A percentile compares a stretch with the other conserved stretches of the same genome.
These are phyloP conservation scores for Macrosiphum euphorbiae DNA, from an alignment of 2,888 invertebrate genomes.

Conservation along the genomic window DNA sequence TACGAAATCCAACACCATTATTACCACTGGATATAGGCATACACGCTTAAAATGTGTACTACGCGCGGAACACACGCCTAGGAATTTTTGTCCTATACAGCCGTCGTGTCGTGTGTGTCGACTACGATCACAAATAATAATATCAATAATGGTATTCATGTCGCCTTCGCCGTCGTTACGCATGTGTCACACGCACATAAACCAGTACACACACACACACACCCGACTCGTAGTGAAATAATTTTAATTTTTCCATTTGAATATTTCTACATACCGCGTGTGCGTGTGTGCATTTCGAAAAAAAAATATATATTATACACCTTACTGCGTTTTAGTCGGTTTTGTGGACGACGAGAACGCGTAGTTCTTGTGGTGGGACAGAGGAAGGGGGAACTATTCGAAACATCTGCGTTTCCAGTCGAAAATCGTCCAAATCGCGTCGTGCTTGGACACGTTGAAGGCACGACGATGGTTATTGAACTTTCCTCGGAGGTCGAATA, in stretches of 20 bases:
- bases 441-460: neutral
- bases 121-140: conserved; percentile 22
- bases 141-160: conserved; percentile 24
- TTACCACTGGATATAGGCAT: neutral
- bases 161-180: conserved; percentile 9
- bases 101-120: neutral
- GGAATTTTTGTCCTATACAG: neutral
- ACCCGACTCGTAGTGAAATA: neutral
- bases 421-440: neutral
- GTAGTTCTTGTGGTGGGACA: neutral
- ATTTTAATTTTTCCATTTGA: neutral
- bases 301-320: neutral
- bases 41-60: conserved; percentile 3
- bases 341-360: neutral
- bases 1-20: conserved; percentile 17
- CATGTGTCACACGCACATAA: neutral
- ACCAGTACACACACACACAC: neutral
- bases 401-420: neutral
- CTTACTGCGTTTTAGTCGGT: neutral
- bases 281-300: conserved; percentile 1
- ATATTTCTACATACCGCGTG: neutral
- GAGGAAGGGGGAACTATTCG: neutral
- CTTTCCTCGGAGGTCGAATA: neutral
- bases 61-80: neutral
- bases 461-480: neutral